Evolutionary conservation across 2,113 vertebrate species (phyloP), one percentile per base, ranked within the genome.

Genomic region (Catharus bicknelli): DNA sequence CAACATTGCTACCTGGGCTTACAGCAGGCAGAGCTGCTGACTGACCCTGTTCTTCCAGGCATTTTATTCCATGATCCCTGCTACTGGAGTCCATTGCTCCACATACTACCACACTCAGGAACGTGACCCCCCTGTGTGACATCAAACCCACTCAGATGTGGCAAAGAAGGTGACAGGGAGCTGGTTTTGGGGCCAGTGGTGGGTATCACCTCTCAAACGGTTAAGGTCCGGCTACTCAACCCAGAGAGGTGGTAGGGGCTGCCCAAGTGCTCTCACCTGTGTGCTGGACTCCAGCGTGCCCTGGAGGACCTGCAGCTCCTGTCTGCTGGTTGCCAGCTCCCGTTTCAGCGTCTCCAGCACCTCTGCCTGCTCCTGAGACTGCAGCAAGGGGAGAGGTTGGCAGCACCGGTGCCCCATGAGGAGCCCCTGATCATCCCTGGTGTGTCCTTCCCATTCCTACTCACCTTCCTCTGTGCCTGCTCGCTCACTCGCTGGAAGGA

Each of bases 281-380:
- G 97, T 97, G 21, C 98, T 98, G 15, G 97, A 98, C 38, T 97
- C 96, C 91, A 98, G 82, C 8, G 81, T 98, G 77, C 95, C 93
- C 70, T 98, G 98, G 29, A 99, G 97, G 66, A 96, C 91, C 67
- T 98, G 98, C 72, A 99, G 96, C 94, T 99, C 99, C 62, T 97
- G 97, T 73, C 97, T 98, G 96, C 98, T 99, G 94, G 97, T 97
- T 89, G 97, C 57, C 61, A 99, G 97, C 95, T 99, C 99, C 61
- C 95, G 98, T 96, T 98, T 98, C 77, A 99, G 93, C 1, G 91
- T 97, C 91, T 98, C 98, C 53, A 99, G 95, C 88, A 98, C 97
- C 67, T 99, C 98, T 4, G 97, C 96, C 93, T 99, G 99, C 21
- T 99, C 98, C 89, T 97, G 97, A 63, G 98, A 98, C 99, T 99